A percentile compares a stretch with the other conserved stretches of the same genome.
phyloP scores from a whole-genome alignment of 1,140 invertebrate species.

The Drosophila ananassae region DNA sequence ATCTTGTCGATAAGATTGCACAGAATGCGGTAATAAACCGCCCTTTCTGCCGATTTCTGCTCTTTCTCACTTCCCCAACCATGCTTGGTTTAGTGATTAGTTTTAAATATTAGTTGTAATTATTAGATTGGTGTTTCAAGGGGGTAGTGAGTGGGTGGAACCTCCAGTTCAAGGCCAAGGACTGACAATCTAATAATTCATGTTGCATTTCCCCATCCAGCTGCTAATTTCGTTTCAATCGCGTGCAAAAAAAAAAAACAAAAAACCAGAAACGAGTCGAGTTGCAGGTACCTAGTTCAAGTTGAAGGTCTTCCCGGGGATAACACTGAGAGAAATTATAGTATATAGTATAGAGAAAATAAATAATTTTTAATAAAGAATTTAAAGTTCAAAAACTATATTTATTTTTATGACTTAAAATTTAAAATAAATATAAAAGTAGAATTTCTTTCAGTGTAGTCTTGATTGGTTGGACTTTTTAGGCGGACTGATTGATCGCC shows the following conservation, averaged over 20 bases:
- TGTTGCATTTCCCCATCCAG: conserved; percentile 43
- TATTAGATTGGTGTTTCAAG: conserved; percentile 16
- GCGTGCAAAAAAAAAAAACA: conserved; percentile 18
- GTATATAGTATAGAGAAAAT: too few relatives aligned
- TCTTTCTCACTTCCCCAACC: not conserved
- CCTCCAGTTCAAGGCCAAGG: conserved; percentile 14
- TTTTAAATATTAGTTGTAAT: conserved; percentile 54
- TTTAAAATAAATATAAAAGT: too few relatives aligned
- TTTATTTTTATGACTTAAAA: too few relatives aligned
- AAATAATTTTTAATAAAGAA: too few relatives aligned
- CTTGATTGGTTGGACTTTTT: too few relatives aligned
- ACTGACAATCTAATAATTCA: conserved; percentile 60
- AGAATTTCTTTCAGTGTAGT: not conserved
- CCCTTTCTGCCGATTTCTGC: not conserved
- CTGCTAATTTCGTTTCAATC: conserved; percentile 46
- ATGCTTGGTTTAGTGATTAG: not conserved
- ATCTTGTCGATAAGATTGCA: conserved; percentile 46
- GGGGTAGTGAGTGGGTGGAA: not conserved
- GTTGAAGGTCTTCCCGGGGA: conserved; percentile 46
- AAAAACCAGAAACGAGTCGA: conserved; percentile 7
- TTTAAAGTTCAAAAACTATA: too few relatives aligned
- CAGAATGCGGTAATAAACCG: not conserved
- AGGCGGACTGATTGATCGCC: not conserved
- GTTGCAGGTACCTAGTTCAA: conserved; percentile 54
- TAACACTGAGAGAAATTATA: conserved; percentile 14